Evolutionary conservation across 2,888 invertebrate species (phyloP).

Genomic region (Drosophila sordidula): DNA sequence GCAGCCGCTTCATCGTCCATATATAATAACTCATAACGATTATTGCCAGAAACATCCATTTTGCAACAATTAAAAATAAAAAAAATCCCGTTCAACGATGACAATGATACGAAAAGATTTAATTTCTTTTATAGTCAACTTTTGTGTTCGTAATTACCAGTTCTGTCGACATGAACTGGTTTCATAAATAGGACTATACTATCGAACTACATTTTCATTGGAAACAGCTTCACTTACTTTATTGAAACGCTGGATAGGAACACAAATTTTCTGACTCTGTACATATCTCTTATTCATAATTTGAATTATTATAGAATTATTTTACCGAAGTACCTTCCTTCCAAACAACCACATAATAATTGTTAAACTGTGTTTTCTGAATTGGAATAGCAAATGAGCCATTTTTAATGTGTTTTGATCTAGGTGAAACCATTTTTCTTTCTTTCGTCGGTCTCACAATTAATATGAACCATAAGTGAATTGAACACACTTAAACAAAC

Average conservation of each 20-base stretch:
- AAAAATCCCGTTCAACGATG: slow-evolving; percentile 39
- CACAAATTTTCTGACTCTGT: background rate
- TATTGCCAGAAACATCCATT: slow-evolving; percentile 82
- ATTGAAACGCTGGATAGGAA: background rate
- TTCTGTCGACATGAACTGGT: slow-evolving; percentile 11
- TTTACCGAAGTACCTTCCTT: no score
- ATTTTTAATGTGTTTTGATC: no score
- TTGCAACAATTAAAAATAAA: slow-evolving; percentile 33
- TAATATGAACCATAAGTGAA: no score
- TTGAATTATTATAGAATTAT: no score
- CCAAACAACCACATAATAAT: no score
- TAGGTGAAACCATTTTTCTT: no score
- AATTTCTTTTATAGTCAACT: slow-evolving; percentile 15
- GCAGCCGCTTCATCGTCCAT: slow-evolving; percentile 80
- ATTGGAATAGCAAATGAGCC: no score
- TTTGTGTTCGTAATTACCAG: slow-evolving; percentile 1
- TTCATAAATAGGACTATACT: slow-evolving; percentile 6
- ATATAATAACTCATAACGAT: slow-evolving; percentile 84
- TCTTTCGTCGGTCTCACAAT: no score
- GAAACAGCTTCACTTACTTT: background rate
- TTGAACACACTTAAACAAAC: no score
- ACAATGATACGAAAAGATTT: slow-evolving; percentile 37
- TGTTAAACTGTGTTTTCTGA: no score
- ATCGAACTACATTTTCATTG: slow-evolving; percentile 3
- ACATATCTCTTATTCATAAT: no score